Evolutionary conservation across 2,888 invertebrate species (phyloP).

Genomic region (Xestia ashworthii): DNA sequence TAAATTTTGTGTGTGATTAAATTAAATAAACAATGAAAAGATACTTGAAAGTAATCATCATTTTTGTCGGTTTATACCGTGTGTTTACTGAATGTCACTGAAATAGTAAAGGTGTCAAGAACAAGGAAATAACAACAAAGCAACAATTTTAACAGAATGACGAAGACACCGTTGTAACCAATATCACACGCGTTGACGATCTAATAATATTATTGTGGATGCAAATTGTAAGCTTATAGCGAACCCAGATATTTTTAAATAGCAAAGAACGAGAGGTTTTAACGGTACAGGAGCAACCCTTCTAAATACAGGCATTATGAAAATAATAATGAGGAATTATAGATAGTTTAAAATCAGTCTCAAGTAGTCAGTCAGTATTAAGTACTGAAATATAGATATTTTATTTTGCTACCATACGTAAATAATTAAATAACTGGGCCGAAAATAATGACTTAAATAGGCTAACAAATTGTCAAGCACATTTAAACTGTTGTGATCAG

Average conservation of each 20-base stretch:
- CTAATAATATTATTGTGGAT: slow-evolving; percentile 69
- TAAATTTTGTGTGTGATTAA: background rate
- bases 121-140: slow-evolving; percentile 60
- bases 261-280: background rate
- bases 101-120: slow-evolving; percentile 16
- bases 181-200: slow-evolving; percentile 80
- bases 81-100: background rate
- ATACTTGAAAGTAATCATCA: background rate
- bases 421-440: background rate
- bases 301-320: background rate
- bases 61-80: background rate
- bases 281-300: background rate
- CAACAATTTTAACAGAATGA: slow-evolving; percentile 67
- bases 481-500: background rate
- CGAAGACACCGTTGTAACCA: slow-evolving; percentile 68
- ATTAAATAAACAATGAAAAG: background rate
- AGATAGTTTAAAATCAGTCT: background rate
- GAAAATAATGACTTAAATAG: background rate
- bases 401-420: background rate
- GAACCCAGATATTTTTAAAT: background rate
- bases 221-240: slow-evolving; percentile 61
- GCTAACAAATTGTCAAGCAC: background rate
- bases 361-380: background rate
- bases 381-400: background rate
- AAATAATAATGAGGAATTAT: background rate